These are phyloP conservation scores for Drosophila malerkotliana DNA, from an alignment of 1,140 invertebrate genomes.

Conservation along the genomic window DNA sequence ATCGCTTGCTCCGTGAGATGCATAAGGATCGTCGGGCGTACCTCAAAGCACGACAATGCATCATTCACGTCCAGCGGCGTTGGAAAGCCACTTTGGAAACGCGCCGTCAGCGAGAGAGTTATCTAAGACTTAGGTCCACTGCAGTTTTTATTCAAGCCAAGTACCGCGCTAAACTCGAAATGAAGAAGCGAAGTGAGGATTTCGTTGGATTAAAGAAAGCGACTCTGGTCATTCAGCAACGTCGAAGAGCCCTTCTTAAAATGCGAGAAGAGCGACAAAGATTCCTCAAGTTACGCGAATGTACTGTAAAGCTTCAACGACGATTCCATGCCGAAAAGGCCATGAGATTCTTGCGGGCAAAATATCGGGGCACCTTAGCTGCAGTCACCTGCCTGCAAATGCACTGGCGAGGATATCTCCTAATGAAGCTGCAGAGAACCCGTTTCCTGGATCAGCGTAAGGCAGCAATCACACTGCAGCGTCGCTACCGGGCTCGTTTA, in stretches of 20 bases:
- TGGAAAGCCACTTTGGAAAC: constrained; percentile 47
- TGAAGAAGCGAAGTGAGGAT: constrained; percentile 28
- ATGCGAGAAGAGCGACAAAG: constrained; percentile 43
- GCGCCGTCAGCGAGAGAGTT: constrained; percentile 21
- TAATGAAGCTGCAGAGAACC: constrained; percentile 46
- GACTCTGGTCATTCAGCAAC: constrained; percentile 57
- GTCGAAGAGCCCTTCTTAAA: constrained; percentile 41
- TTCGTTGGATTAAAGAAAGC: constrained; percentile 47
- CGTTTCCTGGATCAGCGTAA: constrained; percentile 34
- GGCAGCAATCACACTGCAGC: constrained; percentile 49
- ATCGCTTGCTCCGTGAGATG: constrained; percentile 52
- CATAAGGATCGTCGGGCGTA: constrained; percentile 50
- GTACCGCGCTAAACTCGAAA: constrained; percentile 43
- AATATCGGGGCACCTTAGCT: constrained; percentile 68
- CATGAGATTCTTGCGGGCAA: constrained; percentile 61
- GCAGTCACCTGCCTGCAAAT: constrained; percentile 83
- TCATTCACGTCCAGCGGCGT: constrained; percentile 49
- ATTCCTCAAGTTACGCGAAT: constrained; percentile 45
- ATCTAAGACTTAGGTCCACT: constrained; percentile 5
- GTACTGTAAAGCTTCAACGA: constrained; percentile 84
- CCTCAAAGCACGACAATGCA: constrained; percentile 26
- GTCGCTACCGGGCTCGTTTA: constrained; percentile 33
- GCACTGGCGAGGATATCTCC: constrained; percentile 77
- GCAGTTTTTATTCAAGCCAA: constrained; percentile 28
- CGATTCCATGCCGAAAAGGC: constrained; percentile 83